Conservation (phyloP, 1,140 invertebrate species). For the Eubasilissa regina region DNA sequence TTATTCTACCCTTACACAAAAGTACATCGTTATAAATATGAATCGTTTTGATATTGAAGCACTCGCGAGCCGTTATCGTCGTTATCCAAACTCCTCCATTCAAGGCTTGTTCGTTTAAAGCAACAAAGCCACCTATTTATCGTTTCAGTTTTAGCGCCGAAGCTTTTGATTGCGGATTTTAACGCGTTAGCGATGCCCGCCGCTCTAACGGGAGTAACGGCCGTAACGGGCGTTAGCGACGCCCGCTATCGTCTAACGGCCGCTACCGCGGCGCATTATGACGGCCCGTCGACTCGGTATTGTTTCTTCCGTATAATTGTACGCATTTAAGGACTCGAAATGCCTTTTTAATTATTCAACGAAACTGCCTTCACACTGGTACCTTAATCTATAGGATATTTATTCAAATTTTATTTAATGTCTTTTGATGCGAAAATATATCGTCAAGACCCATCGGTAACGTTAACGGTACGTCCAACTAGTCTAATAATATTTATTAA, state of each 20-base stretch:
- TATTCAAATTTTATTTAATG: no score
- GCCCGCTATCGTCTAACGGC: neutral
- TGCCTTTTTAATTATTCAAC: no score
- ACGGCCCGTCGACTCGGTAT: no score
- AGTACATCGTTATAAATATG: neutral
- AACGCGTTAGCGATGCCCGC: constrained; percentile 1
- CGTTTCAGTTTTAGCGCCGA: constrained; percentile 17
- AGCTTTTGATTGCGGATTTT: constrained; percentile 30
- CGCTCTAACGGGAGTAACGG: constrained; percentile 11
- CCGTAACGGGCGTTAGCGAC: constrained; percentile 16
- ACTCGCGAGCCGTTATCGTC: neutral
- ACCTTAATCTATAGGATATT: no score
- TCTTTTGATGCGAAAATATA: no score
- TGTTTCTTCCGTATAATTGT: no score
- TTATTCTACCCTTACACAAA: no score
- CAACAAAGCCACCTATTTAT: neutral
- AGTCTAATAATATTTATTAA: no score
- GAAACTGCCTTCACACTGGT: no score
- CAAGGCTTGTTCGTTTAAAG: constrained; percentile 5
- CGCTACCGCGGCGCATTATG: neutral
- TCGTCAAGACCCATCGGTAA: no score
- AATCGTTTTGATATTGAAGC: constrained; percentile 5
- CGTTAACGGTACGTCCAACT: no score
- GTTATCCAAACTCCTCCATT: constrained; percentile 1
- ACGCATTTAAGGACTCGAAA: no score